These are phyloP conservation scores for Melanostoma mellinum DNA, from an alignment of 2,888 invertebrate genomes.

Conservation along the genomic window DNA sequence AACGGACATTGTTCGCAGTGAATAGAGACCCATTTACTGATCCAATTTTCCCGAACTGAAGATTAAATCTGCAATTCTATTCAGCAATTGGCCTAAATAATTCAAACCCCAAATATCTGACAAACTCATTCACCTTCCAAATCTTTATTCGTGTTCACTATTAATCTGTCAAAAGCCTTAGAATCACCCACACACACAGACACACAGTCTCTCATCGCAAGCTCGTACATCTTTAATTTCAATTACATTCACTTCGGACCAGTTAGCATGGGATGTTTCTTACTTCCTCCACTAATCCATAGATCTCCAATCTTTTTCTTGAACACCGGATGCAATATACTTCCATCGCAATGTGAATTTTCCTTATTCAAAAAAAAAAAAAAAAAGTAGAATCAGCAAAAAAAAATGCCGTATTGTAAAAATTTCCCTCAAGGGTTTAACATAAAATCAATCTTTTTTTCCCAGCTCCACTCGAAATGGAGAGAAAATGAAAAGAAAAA, in stretches of 20 bases:
- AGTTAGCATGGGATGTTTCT: conserved; percentile 7
- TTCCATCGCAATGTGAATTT: conserved; percentile 25
- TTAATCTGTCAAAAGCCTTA: conserved; percentile 37
- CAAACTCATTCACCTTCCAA: conserved; percentile 34
- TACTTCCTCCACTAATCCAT: conserved; percentile 10
- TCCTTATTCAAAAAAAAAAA: neutral
- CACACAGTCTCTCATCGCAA: neutral
- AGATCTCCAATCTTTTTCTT: conserved; percentile 27
- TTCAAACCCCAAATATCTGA: conserved; percentile 24
- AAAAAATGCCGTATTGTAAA: conserved; percentile 1
- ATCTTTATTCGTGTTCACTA: conserved; percentile 34
- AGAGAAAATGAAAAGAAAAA: conserved; percentile 3
- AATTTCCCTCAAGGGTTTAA: conserved; percentile 24
- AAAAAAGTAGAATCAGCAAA: conserved; percentile 1
- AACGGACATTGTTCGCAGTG: neutral
- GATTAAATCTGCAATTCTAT: conserved; percentile 21
- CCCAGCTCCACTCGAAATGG: too few relatives aligned
- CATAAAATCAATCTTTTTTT: conserved; percentile 14
- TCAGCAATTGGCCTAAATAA: conserved; percentile 39
- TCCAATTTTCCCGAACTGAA: conserved; percentile 24
- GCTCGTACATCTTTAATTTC: conserved; percentile 39
- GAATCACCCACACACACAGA: conserved; percentile 15
- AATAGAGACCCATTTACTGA: conserved; percentile 16
- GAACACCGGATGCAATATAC: conserved; percentile 25
- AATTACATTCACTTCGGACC: conserved; percentile 24